Conservation (phyloP, 2,113 vertebrate species). For the Peromyscus maniculatus region DNA sequence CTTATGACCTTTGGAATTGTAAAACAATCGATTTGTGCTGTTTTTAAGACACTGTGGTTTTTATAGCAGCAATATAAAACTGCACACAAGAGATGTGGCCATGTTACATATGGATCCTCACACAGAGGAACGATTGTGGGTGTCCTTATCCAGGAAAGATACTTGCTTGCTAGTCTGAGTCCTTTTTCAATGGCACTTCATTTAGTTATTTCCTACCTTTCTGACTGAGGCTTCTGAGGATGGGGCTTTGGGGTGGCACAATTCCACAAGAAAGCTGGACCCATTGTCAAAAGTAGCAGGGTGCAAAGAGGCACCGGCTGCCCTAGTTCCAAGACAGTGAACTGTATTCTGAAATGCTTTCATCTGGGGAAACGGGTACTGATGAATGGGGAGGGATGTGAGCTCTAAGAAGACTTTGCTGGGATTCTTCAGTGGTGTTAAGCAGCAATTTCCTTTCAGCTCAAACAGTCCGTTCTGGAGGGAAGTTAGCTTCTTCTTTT, state of each 20-base stretch:
- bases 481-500: background rate
- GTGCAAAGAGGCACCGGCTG: background rate
- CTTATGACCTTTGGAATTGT: background rate
- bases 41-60: background rate
- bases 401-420: background rate
- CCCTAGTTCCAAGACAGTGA: background rate
- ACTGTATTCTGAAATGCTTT: background rate
- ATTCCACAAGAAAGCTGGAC: background rate
- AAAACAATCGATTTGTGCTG: background rate
- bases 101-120: background rate
- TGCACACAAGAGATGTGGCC: background rate
- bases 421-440: background rate
- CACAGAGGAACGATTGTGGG: background rate
- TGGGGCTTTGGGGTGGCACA: background rate
- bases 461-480: background rate
- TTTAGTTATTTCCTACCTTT: background rate
- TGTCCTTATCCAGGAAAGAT: background rate
- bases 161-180: background rate
- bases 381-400: accelerated
- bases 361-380: background rate
- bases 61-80: background rate
- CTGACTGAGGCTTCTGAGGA: background rate
- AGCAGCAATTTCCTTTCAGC: background rate
- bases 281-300: background rate
- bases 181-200: background rate